Percentiles rank a stretch among this genome's conserved stretches.
Conservation (phyloP, 2,797 vertebrate species). For the Gallirallus australis region DNA sequence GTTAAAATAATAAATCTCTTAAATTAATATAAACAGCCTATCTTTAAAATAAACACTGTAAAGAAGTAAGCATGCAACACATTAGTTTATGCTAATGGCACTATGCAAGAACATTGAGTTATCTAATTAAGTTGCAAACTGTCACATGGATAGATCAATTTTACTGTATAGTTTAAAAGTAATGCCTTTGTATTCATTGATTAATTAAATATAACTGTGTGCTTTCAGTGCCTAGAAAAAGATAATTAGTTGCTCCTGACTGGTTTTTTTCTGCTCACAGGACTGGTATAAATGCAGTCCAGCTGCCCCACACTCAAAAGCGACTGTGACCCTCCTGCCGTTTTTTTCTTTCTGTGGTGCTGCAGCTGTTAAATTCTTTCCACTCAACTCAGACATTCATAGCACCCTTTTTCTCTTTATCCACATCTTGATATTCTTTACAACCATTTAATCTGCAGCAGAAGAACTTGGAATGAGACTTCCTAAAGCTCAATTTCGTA, state of each 20-base stretch:
- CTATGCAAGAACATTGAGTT: neutral
- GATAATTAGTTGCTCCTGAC: neutral
- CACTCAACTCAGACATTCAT: neutral
- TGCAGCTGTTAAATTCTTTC: constrained; percentile 59
- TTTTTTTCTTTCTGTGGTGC: neutral
- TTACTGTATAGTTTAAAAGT: constrained; percentile 30
- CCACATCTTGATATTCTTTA: constrained; percentile 11
- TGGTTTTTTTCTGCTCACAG: neutral
- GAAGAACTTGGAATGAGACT: neutral
- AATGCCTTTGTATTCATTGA: neutral
- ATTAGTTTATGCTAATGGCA: neutral
- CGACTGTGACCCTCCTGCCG: neutral
- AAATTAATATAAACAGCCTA: neutral
- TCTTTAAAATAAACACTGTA: neutral
- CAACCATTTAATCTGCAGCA: neutral
- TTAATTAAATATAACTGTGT: neutral
- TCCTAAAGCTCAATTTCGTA: neutral
- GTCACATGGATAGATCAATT: constrained; percentile 3
- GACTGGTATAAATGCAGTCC: neutral
- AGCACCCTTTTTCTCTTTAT: neutral
- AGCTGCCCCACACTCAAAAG: constrained; percentile 12
- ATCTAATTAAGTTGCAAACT: constrained; percentile 6
- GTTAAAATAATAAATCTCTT: neutral
- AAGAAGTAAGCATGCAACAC: neutral
- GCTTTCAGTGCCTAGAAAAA: neutral